These are phyloP conservation scores for Struthidea cinerea DNA, from an alignment of 2,113 vertebrate genomes.

Conservation along the genomic window DNA sequence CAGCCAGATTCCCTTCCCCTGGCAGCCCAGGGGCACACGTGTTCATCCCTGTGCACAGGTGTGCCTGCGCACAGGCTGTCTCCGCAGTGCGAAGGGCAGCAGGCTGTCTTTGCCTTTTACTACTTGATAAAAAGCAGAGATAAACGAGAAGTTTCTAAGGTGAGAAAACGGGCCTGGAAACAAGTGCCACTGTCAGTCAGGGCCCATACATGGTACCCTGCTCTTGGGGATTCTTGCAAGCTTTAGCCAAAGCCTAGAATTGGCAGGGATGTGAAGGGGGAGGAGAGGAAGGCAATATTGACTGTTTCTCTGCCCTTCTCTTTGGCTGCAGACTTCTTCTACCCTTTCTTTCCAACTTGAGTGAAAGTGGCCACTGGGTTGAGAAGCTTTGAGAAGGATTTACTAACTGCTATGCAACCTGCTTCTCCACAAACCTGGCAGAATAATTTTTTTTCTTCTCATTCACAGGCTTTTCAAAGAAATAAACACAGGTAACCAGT, in stretches of 20 bases:
- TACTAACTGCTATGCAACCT: not conserved
- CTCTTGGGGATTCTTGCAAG: not conserved
- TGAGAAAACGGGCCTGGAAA: not conserved
- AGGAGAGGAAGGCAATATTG: not conserved
- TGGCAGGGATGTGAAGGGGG: not conserved
- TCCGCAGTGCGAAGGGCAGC: accelerated
- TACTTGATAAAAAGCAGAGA: not conserved
- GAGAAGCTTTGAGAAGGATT: not conserved
- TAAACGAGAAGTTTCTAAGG: not conserved
- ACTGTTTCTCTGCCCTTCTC: not conserved
- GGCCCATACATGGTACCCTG: accelerated
- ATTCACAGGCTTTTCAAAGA: not conserved
- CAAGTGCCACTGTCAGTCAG: accelerated
- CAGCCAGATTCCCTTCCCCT: not conserved
- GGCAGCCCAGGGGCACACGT: accelerated
- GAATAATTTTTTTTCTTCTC: not conserved
- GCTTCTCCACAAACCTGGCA: not conserved
- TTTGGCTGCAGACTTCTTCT: not conserved
- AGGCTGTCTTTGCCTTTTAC: not conserved
- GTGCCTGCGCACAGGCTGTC: not conserved
- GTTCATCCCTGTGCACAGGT: accelerated
- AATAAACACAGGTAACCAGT: not conserved
- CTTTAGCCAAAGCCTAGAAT: not conserved
- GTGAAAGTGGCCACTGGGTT: not conserved
- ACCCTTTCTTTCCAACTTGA: not conserved